phyloP scores from a whole-genome alignment of 2,888 invertebrate genomes.

The Automeris io region DNA sequence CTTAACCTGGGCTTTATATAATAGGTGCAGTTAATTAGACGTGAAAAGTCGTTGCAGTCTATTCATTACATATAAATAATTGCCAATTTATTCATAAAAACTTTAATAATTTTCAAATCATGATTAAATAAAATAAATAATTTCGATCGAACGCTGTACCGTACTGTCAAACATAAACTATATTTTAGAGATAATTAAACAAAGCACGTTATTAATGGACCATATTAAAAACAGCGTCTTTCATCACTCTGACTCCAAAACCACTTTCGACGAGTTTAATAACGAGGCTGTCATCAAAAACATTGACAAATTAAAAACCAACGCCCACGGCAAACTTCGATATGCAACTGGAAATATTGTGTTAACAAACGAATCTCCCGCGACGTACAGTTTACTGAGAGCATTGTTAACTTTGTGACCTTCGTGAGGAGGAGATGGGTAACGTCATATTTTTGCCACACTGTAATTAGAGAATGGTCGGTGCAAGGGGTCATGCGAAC shows the following conservation, averaged over 20 bases:
- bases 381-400: constrained; percentile 14
- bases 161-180: constrained; percentile 2
- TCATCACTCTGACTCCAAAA: constrained; percentile 33
- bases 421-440: constrained; percentile 36
- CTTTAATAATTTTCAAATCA: too few species aligned
- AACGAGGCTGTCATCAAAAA: constrained; percentile 63
- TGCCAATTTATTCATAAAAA: too few species aligned
- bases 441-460: constrained; percentile 60
- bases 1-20: too few species aligned
- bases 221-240: constrained; percentile 21
- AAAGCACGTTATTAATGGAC: not conserved
- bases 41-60: too few species aligned
- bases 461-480: constrained; percentile 63
- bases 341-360: constrained; percentile 4
- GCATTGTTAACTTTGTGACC: constrained; percentile 27
- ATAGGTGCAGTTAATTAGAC: too few species aligned
- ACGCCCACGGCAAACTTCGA: constrained; percentile 21
- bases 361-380: constrained; percentile 18
- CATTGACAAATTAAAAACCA: constrained; percentile 74
- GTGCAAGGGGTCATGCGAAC: constrained; percentile 69
- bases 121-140: too few species aligned
- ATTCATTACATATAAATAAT: too few species aligned
- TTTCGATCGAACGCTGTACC: not conserved
- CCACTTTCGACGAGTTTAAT: constrained; percentile 30
- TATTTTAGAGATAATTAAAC: constrained; percentile 1